Percentiles rank a stretch among this genome's conserved stretches.
Evolutionary conservation across 2,113 vertebrate species (phyloP).

Genomic region (Dicaeum eximium): DNA sequence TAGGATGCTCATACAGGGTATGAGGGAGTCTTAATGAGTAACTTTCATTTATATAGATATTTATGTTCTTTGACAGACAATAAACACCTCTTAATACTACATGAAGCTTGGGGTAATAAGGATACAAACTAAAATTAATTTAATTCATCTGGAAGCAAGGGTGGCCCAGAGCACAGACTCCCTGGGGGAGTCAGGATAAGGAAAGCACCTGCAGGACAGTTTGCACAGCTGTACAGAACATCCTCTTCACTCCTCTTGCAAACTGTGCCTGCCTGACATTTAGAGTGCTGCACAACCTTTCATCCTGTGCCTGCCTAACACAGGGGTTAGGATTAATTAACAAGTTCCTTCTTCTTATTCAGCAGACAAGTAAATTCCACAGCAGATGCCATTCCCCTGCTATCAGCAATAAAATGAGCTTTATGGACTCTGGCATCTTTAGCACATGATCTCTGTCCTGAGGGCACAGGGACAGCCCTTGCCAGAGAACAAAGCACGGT

Average conservation of each 20-base stretch:
- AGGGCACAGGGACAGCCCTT: background rate
- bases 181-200: background rate
- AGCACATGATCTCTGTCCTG: background rate
- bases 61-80: background rate
- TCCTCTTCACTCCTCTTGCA: background rate
- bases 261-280: background rate
- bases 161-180: background rate
- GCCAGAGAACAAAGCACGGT: background rate
- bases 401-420: background rate
- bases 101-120: background rate
- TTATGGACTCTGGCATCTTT: background rate
- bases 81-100: background rate
- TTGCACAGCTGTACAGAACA: background rate
- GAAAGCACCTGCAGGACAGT: background rate
- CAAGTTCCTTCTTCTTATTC: background rate
- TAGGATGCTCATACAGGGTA: background rate
- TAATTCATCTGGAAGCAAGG: background rate
- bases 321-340: background rate
- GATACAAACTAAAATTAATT: background rate
- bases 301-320: background rate
- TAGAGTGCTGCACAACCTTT: background rate
- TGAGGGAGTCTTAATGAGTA: background rate
- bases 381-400: background rate
- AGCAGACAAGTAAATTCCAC: background rate
- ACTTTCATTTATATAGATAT: background rate